Evolutionary conservation across 1,140 invertebrate genomes (phyloP), one percentile per base, ranked within the genome.

Genomic region (Helicorthomorpha holstii): DNA sequence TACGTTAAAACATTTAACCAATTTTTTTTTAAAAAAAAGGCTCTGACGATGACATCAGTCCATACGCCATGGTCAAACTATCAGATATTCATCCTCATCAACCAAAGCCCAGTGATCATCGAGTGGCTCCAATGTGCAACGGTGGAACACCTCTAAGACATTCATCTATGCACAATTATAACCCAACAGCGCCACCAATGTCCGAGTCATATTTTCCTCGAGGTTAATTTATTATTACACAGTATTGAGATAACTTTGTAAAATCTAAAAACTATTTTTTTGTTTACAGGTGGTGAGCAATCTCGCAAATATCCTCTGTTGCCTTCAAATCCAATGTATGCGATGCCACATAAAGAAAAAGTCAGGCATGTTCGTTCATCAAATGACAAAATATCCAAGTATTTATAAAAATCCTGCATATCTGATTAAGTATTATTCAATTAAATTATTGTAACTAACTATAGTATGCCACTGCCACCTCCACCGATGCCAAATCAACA

Each of bases 1-100:
- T 34, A 7, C 29, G 29, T n/a, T n/a, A n/a, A 78, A 80, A 64
- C 7, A 29, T 48, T 23, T 51, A 27, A 16, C 16, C 22, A 38
- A 23, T 27, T 26, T 50, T 44, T 48, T 1, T 21, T 27, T 51
- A 21, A 16, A 42, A 14, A 14, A 47, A 12, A 22, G 12, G 29
- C 29, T 34, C 29, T 34, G 29, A 34, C 29, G 29, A 34, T 34
- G 29, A 34, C 29, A 34, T 34, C 7, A 34, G 7, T 7, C 29
- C 29, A 7, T 34, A 34, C 16, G 29, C 29, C 7, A 34, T 16
- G 7, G 29, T 34, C 29, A 34, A 16, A 34, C 16, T 34, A 34
- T 34, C 29, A 34, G 29, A 34, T 16, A 7, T 34, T 34, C 29
- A 34, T 7, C 29, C 7, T 7, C 7, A 34, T 7, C 7, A 34